A percentile compares a stretch with the other conserved stretches of the same genome.
Conservation (phyloP, 2,888 invertebrate genomes). For the Pollenia labialis region DNA sequence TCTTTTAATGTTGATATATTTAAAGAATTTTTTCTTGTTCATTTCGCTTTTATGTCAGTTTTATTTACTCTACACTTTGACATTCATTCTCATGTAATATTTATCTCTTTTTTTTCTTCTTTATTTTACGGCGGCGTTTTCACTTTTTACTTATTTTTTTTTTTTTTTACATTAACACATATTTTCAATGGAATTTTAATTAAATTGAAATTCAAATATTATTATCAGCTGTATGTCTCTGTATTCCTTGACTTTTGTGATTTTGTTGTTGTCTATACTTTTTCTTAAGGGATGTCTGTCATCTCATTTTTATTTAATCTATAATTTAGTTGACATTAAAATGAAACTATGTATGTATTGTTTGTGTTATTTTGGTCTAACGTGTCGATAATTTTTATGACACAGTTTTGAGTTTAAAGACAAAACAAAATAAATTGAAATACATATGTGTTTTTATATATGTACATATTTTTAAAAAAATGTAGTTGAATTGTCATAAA, state of each 20-base stretch:
- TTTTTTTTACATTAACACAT: constrained; percentile 40
- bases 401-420: constrained; percentile 28
- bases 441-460: too few species aligned
- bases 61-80: constrained; percentile 48
- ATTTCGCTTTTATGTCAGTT: not conserved
- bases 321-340: constrained; percentile 13
- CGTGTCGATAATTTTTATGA: constrained; percentile 49
- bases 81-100: constrained; percentile 19
- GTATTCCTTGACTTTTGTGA: not conserved
- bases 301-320: constrained; percentile 18
- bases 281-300: constrained; percentile 14
- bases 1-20: constrained; percentile 45
- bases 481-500: not conserved
- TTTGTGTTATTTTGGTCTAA: not conserved
- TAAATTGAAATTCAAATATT: constrained; percentile 58
- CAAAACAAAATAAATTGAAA: constrained; percentile 7
- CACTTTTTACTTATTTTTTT: not conserved
- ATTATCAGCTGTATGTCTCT: constrained; percentile 57
- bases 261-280: not conserved
- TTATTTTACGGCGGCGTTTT: constrained; percentile 30
- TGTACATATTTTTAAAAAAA: constrained; percentile 2
- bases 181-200: constrained; percentile 51
- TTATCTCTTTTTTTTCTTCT: constrained; percentile 22
- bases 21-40: constrained; percentile 9
- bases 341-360: not conserved